Evolutionary conservation across 1,140 invertebrate genomes (phyloP), one percentile per base, ranked within the genome.

Genomic region (Drosophila mauritiana): DNA sequence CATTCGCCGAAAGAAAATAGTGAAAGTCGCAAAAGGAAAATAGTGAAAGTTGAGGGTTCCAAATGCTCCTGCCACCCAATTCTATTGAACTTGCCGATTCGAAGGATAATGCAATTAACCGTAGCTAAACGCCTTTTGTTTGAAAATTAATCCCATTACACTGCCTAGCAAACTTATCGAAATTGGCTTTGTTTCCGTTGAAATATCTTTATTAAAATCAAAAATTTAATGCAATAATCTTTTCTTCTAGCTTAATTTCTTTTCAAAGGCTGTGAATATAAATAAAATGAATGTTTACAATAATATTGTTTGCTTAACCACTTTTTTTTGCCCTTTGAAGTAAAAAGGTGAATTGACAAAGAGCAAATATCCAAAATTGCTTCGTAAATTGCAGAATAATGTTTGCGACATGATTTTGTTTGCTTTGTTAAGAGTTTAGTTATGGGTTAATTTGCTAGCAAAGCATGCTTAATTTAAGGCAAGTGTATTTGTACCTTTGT

Each of bases 1-100:
- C 37, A 76, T 73, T 49, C 37, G 6, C 3, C n/a, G 25, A 67
- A 67, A 63, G 65, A 70, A 79, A 75, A 64, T 78, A 58, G 65
- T 58, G 67, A 82, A 82, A 68, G 61, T 81, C 57, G 13, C 34
- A 20, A 46, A 42, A 78, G 43, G 54, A 52, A 56, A 56, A 27
- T 51, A 75, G 73, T 75, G 72, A 75, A 75, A 75, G 59, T 75
- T 31, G 40, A 15, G 13, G 46, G 31, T 37, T 68, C 46, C 6
- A 27, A 68, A 45, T 68, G 46, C 10, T 27, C 1, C 20, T 17
- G 1, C 27, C 42, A 51, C 39, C 64, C 11, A 36, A 36, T 12
- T 39, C 37, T 13, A 68, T 68, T 68, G 59, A 65, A 65, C 59
- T 64, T 25, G 10, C 37, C 7, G 3, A 20, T 4, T 5, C 13